Conservation (phyloP, 2,113 vertebrate genomes). For the Albula glossodonta region DNA sequence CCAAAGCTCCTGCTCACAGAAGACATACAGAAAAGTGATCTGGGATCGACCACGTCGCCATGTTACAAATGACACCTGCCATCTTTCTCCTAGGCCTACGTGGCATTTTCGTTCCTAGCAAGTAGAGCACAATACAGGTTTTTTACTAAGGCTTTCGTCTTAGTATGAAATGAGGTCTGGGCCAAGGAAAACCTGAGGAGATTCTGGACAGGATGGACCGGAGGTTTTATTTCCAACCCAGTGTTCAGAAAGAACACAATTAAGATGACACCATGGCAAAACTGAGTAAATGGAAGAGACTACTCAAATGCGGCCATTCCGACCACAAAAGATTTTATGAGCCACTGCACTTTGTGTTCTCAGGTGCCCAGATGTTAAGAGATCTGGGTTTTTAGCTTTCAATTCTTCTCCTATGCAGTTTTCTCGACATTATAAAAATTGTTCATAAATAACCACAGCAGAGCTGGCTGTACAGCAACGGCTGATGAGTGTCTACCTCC, state of each 20-base stretch:
- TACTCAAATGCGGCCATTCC: not conserved
- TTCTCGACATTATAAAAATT: not conserved
- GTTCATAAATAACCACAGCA: not conserved
- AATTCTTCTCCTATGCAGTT: not conserved
- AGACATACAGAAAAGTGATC: not conserved
- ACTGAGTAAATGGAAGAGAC: not conserved
- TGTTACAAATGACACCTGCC: not conserved
- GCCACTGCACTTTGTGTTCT: not conserved
- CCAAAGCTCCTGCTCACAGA: not conserved
- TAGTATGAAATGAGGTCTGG: not conserved
- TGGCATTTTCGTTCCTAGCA: too few relatives aligned
- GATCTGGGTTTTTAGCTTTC: not conserved
- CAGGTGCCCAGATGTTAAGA: not conserved
- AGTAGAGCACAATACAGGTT: too few relatives aligned
- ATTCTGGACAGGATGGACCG: not conserved
- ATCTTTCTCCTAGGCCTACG: too few relatives aligned
- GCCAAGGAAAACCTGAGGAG: not conserved
- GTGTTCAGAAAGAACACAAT: not conserved
- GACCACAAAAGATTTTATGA: not conserved
- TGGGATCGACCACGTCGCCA: not conserved
- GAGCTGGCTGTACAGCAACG: not conserved
- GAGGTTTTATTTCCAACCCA: not conserved
- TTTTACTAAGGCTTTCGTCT: too few relatives aligned
- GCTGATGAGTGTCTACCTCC: not conserved
- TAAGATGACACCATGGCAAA: not conserved